phyloP scores from a whole-genome alignment of 2,113 vertebrate genomes.

The Lophotis ruficrista region DNA sequence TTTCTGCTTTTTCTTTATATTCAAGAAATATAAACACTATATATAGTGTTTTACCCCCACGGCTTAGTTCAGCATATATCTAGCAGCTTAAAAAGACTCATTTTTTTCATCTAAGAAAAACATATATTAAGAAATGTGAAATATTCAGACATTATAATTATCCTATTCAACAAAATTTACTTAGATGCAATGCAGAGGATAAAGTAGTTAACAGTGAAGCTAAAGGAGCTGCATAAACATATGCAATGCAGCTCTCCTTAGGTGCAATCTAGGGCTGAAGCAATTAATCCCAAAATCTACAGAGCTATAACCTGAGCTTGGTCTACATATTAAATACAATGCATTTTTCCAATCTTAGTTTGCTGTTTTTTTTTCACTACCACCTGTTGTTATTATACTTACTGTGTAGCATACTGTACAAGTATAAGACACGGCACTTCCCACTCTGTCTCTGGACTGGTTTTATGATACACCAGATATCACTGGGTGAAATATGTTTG shows the following conservation, averaged over 20 bases:
- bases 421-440: not conserved
- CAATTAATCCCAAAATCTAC: not conserved
- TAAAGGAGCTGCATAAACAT: not conserved
- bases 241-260: not conserved
- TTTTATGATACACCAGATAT: not conserved
- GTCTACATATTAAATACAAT: not conserved
- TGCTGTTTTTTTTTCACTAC: not conserved
- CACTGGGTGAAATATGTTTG: not conserved
- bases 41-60: not conserved
- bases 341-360: not conserved
- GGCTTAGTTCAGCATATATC: not conserved
- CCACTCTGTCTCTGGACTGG: fast-evolving
- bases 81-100: not conserved
- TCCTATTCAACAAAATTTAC: not conserved
- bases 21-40: too few species aligned
- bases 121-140: not conserved
- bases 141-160: not conserved
- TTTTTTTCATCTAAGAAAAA: not conserved
- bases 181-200: not conserved
- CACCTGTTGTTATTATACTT: not conserved
- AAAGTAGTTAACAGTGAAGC: not conserved
- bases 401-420: not conserved
- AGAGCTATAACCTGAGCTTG: not conserved
- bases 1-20: not conserved
- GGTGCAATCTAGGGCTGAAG: not conserved